Base-by-base conservation (phyloP, 2,888 invertebrate species). In the Nebria salina region DNA sequence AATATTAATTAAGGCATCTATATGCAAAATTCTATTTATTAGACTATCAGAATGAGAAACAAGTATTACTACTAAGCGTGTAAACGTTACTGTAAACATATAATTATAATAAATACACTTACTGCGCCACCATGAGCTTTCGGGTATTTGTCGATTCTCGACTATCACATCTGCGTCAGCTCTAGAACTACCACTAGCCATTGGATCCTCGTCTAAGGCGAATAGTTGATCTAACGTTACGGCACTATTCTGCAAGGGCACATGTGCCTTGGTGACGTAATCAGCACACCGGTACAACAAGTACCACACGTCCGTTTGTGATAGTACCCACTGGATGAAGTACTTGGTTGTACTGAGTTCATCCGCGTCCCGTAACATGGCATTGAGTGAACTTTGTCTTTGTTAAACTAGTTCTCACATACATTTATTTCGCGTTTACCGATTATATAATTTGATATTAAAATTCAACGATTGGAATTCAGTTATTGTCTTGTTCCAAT, bases 171-270 rank as follows among this genome's bases (percentile, higher is more conserved):
- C 25, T 83, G 20, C 83, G 83, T 34, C 83, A 82, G n/a, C 26
- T 11, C 42, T 41, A 42, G 42, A 72, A 76, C 8, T 13, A 78
- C 68, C 77, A 66, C 25, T 77, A 65, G 75, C 79, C 70, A 70
- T 86, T 34, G 85, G 85, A n/a, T 86, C 84, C 65, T 88, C 88
- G 68, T 87, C 87, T 81, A 91, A 88, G 80, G 93, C 93, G 85
- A 94, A 91, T 74, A 94, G 90, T 86, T 93, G 93, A 88, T 94
- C 94, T 86, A 94, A 90, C 85, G 94, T 92, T 85, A 92, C 92
- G 83, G 91, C 91, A 85, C 87, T 87, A 77, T 86, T 87, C 81
- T 90, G 90, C 42, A 86, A 75, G 73, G 88, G 90, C 89, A 86
- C 85, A 83, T 85, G 86, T 25, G 85, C 88, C 86, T 88, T 90